Conservation (phyloP, 2,888 invertebrate species). For the Tridacna gigas region DNA sequence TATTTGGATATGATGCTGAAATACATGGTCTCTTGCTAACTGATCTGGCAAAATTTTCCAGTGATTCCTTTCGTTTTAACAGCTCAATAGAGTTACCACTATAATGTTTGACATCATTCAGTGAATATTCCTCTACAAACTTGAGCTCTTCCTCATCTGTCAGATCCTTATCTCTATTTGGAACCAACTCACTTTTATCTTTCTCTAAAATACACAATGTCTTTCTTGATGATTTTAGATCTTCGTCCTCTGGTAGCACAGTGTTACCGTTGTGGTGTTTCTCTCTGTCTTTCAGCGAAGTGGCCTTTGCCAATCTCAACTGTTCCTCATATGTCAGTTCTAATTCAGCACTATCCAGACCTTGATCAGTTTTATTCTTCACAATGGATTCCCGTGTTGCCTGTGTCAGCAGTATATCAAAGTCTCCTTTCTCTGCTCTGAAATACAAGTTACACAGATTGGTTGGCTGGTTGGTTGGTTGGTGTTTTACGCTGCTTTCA, state of each 20-base stretch:
- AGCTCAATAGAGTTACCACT: neutral
- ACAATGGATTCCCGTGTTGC: neutral
- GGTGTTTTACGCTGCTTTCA: no score
- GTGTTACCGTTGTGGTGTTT: neutral
- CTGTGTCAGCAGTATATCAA: constrained; percentile 49
- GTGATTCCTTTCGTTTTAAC: no score
- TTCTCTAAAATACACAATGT: neutral
- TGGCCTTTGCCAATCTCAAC: neutral
- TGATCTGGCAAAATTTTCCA: no score
- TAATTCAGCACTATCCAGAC: neutral
- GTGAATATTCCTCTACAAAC: neutral
- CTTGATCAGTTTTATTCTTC: neutral
- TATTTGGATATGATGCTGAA: no score
- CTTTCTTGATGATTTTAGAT: neutral
- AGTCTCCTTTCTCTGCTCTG: constrained; percentile 61
- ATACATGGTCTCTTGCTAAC: no score
- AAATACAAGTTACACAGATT: constrained; percentile 22
- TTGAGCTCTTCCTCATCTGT: constrained; percentile 5
- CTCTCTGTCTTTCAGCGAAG: neutral
- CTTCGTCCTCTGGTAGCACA: neutral
- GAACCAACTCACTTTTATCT: no score
- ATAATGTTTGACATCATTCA: constrained; percentile 6
- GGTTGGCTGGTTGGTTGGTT: no score
- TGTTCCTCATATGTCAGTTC: constrained; percentile 18
- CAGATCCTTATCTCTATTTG: neutral